Base-by-base conservation (phyloP, 1,140 invertebrate species). In the Drosophila prosaltans region DNA sequence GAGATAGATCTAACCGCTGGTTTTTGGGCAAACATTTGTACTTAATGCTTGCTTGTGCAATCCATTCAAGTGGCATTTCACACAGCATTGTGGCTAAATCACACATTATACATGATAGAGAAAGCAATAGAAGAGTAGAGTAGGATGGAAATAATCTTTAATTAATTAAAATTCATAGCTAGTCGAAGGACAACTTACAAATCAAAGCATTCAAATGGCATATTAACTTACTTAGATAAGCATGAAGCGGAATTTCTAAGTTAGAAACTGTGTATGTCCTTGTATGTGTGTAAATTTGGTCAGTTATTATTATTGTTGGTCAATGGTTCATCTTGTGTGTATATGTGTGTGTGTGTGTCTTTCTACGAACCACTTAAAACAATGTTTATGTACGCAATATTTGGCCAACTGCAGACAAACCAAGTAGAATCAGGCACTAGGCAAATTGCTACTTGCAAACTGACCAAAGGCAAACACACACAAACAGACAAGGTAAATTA, bases 131-230 rank as follows among this genome's bases (percentile, higher is more conserved):
- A 7, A n/a, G 16, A 24, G 26, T n/a, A 8, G n/a, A 78, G 64
- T 48, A 61, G 62, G 59, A 70, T 59, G 73, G 62, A 80, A 69
- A 82, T 80, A 82, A 82, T 70, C 72, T 88, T 88, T 76, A 88
- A 86, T 88, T 86, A 86, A 86, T 86, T 86, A 86, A 86, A 86
- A 88, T 86, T 86, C 82, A 86, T 83, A 71, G 67, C n/a, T 32
- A 54, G 11, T 30, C 32, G 59, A 59, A 58, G 58, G 66, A 16
- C 66, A 48, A 51, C 45, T 51, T 73, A 67, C 63, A 63, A 80
- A 79, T 88, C 83, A 80, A 72, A 82, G 71, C 83, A 86, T 88
- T 82, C 76, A 74, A 88, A 86, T 86, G 83, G 72, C 83, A 86
- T 88, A 86, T 86, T 86, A 86, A 86, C 83, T 88, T 80, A 83